These are phyloP conservation scores for Coregonus clupeaformis DNA, from an alignment of 2,113 vertebrate species.

Conservation along the genomic window DNA sequence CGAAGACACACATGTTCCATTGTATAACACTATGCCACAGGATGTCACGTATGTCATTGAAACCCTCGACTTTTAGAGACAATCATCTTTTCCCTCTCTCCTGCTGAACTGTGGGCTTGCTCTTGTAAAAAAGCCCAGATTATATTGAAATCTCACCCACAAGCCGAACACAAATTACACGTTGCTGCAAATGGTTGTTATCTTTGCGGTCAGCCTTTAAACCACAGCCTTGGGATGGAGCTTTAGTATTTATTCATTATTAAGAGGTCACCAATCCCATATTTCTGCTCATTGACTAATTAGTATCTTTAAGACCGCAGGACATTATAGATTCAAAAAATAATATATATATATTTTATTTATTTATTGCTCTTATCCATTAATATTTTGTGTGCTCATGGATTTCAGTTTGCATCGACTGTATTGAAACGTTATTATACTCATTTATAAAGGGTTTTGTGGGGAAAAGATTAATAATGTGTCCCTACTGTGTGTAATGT, in stretches of 20 bases:
- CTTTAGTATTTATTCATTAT: background rate
- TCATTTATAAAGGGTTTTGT: no score
- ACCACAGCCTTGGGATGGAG: background rate
- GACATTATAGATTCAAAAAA: background rate
- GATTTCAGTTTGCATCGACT: no score
- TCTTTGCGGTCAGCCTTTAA: background rate
- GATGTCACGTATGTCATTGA: background rate
- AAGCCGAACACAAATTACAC: constrained; percentile 17
- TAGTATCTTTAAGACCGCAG: background rate
- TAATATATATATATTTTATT: no score
- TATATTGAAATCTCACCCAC: background rate
- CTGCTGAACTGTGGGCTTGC: background rate
- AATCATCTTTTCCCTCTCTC: background rate
- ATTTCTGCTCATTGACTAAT: no score
- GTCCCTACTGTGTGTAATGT: no score
- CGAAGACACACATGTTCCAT: background rate
- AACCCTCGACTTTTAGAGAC: background rate
- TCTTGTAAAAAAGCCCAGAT: constrained; percentile 5
- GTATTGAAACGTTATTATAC: no score
- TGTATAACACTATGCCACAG: background rate
- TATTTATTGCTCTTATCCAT: no score
- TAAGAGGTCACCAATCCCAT: no score
- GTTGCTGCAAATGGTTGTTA: background rate
- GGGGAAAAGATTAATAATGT: no score
- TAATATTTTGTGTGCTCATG: no score